Conservation (phyloP, 2,797 vertebrate genomes). For the Melopsittacus undulatus region DNA sequence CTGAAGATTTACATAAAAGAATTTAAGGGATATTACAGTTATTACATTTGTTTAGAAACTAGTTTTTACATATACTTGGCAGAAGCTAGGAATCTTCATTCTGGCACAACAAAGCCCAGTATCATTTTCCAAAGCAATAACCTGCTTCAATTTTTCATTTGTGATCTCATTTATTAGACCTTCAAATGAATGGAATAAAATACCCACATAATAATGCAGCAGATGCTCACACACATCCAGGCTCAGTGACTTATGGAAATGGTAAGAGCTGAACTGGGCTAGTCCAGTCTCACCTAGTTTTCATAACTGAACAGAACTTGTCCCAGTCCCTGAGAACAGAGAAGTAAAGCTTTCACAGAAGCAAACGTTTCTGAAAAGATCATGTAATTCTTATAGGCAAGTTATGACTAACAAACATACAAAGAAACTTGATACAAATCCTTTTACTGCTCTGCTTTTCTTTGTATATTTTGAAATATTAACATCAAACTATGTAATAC, state of each 20-base stretch:
- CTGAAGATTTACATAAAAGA: neutral
- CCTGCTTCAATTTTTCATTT: neutral
- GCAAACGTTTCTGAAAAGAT: neutral
- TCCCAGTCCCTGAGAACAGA: neutral
- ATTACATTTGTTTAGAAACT: neutral
- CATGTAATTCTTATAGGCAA: neutral
- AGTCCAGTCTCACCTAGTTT: neutral
- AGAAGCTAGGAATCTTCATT: neutral
- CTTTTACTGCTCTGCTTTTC: neutral
- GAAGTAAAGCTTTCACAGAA: neutral
- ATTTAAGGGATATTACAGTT: neutral
- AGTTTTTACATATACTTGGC: neutral
- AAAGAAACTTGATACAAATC: neutral
- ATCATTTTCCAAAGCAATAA: neutral
- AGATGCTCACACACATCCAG: neutral
- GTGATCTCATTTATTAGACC: neutral
- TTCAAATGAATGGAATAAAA: neutral
- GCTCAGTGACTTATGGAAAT: neutral
- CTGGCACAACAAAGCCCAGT: neutral
- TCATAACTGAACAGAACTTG: neutral
- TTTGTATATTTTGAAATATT: neutral
- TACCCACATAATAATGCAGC: neutral
- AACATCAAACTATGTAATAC: neutral
- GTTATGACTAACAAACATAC: neutral
- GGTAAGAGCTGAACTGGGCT: neutral